phyloP scores from a whole-genome alignment of 2,113 vertebrate genomes.

The Leptobrachium ailaonicum region DNA sequence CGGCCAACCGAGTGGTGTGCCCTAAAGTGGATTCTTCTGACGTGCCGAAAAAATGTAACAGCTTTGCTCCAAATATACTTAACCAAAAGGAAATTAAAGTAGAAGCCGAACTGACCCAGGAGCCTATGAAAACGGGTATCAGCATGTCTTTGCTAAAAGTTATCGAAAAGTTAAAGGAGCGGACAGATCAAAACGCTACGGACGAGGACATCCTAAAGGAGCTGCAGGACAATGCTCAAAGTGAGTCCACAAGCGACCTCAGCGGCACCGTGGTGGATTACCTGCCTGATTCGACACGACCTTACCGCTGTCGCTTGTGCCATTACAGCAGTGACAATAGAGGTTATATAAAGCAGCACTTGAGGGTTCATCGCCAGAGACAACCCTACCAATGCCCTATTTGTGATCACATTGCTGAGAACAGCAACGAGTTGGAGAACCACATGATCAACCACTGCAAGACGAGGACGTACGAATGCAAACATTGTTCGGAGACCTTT shows the following conservation, averaged over 20 bases:
- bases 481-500: slow-evolving; percentile 83
- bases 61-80: slow-evolving; percentile 65
- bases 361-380: slow-evolving; percentile 87
- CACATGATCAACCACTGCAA: slow-evolving; percentile 98
- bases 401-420: slow-evolving; percentile 86
- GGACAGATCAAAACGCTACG: slow-evolving; percentile 91
- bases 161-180: slow-evolving; percentile 89
- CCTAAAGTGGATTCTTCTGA: slow-evolving; percentile 61
- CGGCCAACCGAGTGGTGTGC: slow-evolving; percentile 51
- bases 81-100: slow-evolving; percentile 70
- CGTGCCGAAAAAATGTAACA: slow-evolving; percentile 55
- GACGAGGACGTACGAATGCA: slow-evolving; percentile 86
- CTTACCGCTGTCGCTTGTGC: slow-evolving; percentile 90
- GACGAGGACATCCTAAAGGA: slow-evolving; percentile 96
- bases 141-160: slow-evolving; percentile 93
- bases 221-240: slow-evolving; percentile 89
- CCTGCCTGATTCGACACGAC: slow-evolving; percentile 76
- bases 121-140: slow-evolving; percentile 88
- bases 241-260: slow-evolving; percentile 62
- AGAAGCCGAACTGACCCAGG: slow-evolving; percentile 71
- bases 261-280: slow-evolving; percentile 79
- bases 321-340: slow-evolving; percentile 91
- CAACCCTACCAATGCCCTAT: slow-evolving; percentile 96
- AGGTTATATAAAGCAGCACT: slow-evolving; percentile 95
- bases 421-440: slow-evolving; percentile 87